Conservation (phyloP, 2,888 invertebrate species). For the Lasioglossum lativentre region DNA sequence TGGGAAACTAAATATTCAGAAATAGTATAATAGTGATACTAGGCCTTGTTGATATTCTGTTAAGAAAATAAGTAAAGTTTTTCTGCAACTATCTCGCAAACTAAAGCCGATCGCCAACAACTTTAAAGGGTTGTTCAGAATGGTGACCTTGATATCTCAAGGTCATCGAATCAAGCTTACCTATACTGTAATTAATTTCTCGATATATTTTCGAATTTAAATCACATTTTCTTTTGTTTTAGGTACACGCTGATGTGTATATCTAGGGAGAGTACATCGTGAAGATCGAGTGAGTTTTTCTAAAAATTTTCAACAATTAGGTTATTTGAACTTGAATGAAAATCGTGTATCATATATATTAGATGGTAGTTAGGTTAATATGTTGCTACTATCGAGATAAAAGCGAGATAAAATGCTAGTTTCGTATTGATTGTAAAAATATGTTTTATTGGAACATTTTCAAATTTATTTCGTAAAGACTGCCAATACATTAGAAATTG, state of each 20-base stretch:
- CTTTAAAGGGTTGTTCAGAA: no score
- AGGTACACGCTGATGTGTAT: neutral
- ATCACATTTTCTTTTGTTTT: neutral
- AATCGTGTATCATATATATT: neutral
- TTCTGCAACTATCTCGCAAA: no score
- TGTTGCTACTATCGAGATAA: neutral
- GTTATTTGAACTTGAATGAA: neutral
- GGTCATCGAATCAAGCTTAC: no score
- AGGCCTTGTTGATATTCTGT: neutral
- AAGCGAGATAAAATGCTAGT: no score
- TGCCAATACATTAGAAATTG: neutral
- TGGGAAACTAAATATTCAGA: neutral
- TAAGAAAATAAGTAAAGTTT: neutral
- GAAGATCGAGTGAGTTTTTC: neutral
- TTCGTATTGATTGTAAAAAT: no score
- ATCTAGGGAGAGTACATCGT: neutral
- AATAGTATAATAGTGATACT: no score
- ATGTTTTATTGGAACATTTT: neutral
- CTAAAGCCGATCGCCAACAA: no score
- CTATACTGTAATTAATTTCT: no score
- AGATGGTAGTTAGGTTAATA: neutral
- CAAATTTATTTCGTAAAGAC: neutral
- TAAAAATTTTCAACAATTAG: neutral
- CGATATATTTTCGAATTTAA: no score
- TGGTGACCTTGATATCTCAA: no score